Percentiles rank a stretch among this genome's conserved stretches.
Evolutionary conservation across 2,113 vertebrate genomes (phyloP).

Genomic region (Podarcis cretensis): DNA sequence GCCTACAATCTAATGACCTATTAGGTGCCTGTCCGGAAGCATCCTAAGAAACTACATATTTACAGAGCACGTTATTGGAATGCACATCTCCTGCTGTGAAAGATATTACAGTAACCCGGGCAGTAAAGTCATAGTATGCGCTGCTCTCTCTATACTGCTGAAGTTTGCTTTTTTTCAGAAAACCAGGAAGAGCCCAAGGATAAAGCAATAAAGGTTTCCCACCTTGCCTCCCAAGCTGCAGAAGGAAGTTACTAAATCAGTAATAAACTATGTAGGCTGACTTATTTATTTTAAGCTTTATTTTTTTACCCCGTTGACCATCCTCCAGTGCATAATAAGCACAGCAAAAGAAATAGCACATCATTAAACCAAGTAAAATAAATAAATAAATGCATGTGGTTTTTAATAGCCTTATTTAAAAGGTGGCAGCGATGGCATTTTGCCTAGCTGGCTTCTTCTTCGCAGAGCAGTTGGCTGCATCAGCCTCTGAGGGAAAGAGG

Average conservation of each 20-base stretch:
- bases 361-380: background rate
- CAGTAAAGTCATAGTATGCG: background rate
- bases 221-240: background rate
- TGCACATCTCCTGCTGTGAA: background rate
- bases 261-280: slow-evolving; percentile 14
- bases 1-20: too few species aligned
- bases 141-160: background rate
- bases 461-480: background rate
- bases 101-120: background rate
- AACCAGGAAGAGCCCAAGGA: background rate
- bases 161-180: background rate
- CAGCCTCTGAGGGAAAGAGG: background rate
- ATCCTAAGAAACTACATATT: background rate
- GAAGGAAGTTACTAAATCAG: background rate
- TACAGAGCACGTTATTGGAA: background rate
- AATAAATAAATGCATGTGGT: background rate
- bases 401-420: background rate
- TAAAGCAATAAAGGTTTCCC: background rate
- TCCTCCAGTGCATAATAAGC: background rate
- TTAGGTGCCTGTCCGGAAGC: too few species aligned
- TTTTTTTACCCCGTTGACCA: too few species aligned
- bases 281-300: background rate
- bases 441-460: background rate
- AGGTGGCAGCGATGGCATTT: background rate
- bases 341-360: background rate